Percentiles rank a stretch among this genome's conserved stretches.
Conservation (phyloP, 2,888 invertebrate genomes). For the Epirrhoe alternata region DNA sequence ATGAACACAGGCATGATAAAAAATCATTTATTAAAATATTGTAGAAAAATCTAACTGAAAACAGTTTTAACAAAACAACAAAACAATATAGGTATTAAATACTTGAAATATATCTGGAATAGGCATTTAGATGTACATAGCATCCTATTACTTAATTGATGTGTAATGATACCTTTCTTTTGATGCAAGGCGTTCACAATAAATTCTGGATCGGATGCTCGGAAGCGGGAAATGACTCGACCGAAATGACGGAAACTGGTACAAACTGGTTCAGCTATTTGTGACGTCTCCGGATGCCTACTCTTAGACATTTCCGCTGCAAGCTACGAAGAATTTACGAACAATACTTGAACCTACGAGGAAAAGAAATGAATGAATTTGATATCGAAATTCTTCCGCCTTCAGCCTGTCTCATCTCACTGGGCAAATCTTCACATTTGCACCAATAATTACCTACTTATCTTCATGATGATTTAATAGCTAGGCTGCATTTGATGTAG, state of each 20-base stretch:
- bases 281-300: slow-evolving; percentile 60
- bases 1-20: too few relatives aligned
- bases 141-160: neutral
- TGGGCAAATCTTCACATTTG: too few relatives aligned
- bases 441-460: too few relatives aligned
- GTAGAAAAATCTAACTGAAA: too few relatives aligned
- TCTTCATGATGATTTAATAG: too few relatives aligned
- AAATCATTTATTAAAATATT: too few relatives aligned
- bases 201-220: slow-evolving; percentile 59
- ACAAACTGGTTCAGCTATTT: slow-evolving; percentile 66
- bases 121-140: neutral
- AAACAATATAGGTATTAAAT: too few relatives aligned
- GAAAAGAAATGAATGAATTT: slow-evolving; percentile 30
- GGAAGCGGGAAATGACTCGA: slow-evolving; percentile 66
- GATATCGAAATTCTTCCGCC: neutral
- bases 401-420: too few relatives aligned
- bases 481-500: too few relatives aligned
- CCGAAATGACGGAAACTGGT: slow-evolving; percentile 67
- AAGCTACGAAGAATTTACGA: slow-evolving; percentile 42
- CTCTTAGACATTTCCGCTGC: slow-evolving; percentile 53
- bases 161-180: slow-evolving; percentile 12
- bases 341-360: slow-evolving; percentile 37
- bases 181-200: slow-evolving; percentile 48
- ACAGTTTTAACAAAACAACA: too few relatives aligned
- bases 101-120: neutral